phyloP scores from a whole-genome alignment of 2,888 invertebrate genomes.

The Lasioglossum vierecki region DNA sequence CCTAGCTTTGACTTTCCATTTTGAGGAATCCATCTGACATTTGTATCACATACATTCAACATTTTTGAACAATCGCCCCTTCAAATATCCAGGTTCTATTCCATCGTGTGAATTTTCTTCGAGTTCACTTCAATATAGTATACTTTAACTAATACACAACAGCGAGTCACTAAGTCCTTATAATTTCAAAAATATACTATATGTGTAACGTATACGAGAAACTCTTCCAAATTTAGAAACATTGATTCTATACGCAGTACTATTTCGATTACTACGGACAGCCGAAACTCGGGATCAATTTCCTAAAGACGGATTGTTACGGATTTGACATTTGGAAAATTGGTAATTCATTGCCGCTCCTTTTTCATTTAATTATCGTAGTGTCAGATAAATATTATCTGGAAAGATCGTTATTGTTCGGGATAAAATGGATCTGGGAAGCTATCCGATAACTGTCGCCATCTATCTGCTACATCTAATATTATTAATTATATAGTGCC shows the following conservation, averaged over 20 bases:
- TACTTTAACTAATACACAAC: background rate
- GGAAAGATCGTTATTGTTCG: slow-evolving; percentile 15
- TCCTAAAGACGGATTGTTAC: background rate
- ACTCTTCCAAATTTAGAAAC: background rate
- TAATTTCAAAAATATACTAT: background rate
- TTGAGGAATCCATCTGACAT: slow-evolving; percentile 39
- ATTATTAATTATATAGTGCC: slow-evolving; percentile 43
- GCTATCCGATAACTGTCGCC: slow-evolving; percentile 49
- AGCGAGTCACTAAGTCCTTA: background rate
- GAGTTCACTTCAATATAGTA: background rate
- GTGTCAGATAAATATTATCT: background rate
- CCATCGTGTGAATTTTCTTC: background rate
- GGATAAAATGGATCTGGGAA: slow-evolving; percentile 13
- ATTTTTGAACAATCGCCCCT: slow-evolving; percentile 2
- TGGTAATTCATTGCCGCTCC: background rate
- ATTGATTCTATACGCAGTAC: background rate
- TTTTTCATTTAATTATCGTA: background rate
- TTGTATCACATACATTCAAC: background rate
- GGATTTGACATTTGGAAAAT: background rate
- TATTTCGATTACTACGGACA: background rate
- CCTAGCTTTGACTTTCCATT: slow-evolving; percentile 56
- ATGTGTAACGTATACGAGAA: background rate
- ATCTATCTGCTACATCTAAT: slow-evolving; percentile 39
- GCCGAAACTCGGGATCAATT: background rate
- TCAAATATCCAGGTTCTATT: background rate